Evolutionary conservation across 2,113 vertebrate species (phyloP), one percentile per base, ranked within the genome.

Genomic region (Ctenodactylus gundi): DNA sequence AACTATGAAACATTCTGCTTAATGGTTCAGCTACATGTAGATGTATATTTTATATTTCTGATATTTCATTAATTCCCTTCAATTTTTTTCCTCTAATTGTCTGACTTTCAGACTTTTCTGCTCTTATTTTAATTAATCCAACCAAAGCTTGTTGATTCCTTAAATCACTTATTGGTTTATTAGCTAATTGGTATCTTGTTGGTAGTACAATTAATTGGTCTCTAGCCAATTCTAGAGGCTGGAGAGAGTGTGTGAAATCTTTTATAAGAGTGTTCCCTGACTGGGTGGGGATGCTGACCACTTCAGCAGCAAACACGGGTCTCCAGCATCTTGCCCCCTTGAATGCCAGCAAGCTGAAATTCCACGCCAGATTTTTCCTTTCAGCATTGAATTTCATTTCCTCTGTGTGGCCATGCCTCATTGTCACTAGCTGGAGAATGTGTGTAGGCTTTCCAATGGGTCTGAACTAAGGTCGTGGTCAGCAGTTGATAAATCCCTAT

Each of bases 121-220:
- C 20, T 92, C 15, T 94, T 85, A 72, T 80, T 95, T 96, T 64
- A 60, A 60, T 86, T 60, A 93, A 82, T 70, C 20, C 49, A 78
- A 27, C 70, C 64, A 53, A 70, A 51, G 41, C 29, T 64, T 25
- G 9, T 90, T 53, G 81, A 82, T 93, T 88, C 36, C 60, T 77
- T 86, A 64, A 78, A 25, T 62, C 81, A 89, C 21, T 90, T 93
- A 60, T 68, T 93, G 25, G 36, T 68, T 89, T 95, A 58, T 87
- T 95, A 72, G 29, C 78, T 91, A 80, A 89, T 55, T 68, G 76
- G 58, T n/a, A 72, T 15, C 12, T 89, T 94, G 51, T 77, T 84
- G 44, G 67, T 77, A n/a, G 36, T 76, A 12, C 18, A 55, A 70
- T 92, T 64, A 85, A 62, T 67, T 85, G 81, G 12, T 95, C 20